Evolutionary conservation across 2,888 invertebrate genomes (phyloP).

Genomic region (Drosophila algonquin): DNA sequence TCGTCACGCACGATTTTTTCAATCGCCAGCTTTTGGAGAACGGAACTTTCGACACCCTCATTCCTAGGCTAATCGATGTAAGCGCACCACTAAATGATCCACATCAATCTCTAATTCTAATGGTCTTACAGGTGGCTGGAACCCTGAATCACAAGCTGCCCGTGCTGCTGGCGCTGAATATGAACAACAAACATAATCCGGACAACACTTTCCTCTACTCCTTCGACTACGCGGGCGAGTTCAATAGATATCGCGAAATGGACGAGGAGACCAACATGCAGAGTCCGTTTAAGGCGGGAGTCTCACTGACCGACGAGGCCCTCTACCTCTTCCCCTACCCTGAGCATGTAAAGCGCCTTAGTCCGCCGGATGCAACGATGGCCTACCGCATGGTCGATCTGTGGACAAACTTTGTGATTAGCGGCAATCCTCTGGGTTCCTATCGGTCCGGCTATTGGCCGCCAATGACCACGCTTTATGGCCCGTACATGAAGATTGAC

Average conservation of each 20-base stretch:
- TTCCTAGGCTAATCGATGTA: conserved; percentile 85
- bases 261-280: conserved; percentile 83
- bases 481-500: conserved; percentile 83
- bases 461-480: conserved; percentile 82
- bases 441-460: conserved; percentile 81
- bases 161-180: conserved; percentile 82
- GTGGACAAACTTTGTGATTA: conserved; percentile 83
- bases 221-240: conserved; percentile 85
- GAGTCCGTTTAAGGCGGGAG: conserved; percentile 84
- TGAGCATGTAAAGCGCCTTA: conserved; percentile 79
- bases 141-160: conserved; percentile 84
- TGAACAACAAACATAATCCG: conserved; percentile 81
- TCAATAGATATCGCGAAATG: conserved; percentile 83
- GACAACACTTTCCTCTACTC: conserved; percentile 84
- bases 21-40: conserved; percentile 81
- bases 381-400: conserved; percentile 84
- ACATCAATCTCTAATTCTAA: no score
- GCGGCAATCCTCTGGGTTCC: conserved; percentile 79
- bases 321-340: conserved; percentile 85
- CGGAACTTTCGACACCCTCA: conserved; percentile 84
- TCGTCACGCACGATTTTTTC: conserved; percentile 84
- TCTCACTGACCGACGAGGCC: conserved; percentile 86
- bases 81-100: conserved; percentile 46
- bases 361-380: conserved; percentile 82
- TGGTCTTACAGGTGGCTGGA: conserved; percentile 83